Evolutionary conservation across 2,113 vertebrate species (phyloP).

Genomic region (Sorex araneus): DNA sequence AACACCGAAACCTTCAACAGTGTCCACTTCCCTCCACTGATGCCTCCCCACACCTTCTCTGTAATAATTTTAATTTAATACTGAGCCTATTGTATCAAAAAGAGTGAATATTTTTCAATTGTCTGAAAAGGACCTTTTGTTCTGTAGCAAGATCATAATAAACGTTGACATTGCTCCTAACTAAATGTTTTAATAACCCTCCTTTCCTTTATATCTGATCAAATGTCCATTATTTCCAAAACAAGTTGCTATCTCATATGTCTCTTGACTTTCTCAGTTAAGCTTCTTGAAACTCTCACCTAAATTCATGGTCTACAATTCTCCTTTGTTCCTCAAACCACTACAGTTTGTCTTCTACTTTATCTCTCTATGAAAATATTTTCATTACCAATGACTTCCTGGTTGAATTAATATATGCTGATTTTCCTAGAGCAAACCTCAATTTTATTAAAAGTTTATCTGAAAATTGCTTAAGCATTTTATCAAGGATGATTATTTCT

Average conservation of each 20-base stretch:
- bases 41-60: neutral
- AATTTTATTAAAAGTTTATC: constrained; percentile 47
- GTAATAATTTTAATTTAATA: constrained; percentile 24
- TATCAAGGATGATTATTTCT: constrained; percentile 21
- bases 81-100: neutral
- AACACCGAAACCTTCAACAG: no score
- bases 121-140: no score
- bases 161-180: neutral
- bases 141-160: no score
- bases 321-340: neutral
- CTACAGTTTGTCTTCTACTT: constrained; percentile 9
- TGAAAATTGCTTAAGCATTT: constrained; percentile 55
- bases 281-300: constrained; percentile 18
- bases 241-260: neutral
- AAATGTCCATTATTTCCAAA: neutral
- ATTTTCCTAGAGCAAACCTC: constrained; percentile 63
- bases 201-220: constrained; percentile 11
- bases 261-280: neutral
- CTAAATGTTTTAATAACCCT: neutral
- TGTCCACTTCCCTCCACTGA: no score
- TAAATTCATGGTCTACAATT: neutral
- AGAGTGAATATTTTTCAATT: constrained; percentile 54
- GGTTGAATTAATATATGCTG: constrained; percentile 31
- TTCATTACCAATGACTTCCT: constrained; percentile 50
- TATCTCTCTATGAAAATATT: neutral